phyloP scores from a whole-genome alignment of 2,888 invertebrate species.

The Listrodromus nycthemerus region DNA sequence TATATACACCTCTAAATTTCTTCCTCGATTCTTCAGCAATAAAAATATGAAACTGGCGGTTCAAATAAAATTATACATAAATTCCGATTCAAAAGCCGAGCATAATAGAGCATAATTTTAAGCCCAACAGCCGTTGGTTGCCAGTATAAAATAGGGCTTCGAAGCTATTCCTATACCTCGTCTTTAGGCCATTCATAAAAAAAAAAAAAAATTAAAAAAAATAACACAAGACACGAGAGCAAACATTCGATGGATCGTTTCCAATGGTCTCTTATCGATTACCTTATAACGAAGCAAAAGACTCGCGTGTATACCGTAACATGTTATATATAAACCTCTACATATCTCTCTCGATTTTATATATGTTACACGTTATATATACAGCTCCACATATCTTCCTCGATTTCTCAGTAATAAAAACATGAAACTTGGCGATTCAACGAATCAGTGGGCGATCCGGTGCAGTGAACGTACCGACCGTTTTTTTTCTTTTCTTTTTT shows the following conservation, averaged over 20 bases:
- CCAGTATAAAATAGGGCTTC: conserved; percentile 41
- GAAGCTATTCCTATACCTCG: conserved; percentile 48
- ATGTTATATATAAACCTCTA: not conserved
- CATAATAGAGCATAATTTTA: no score
- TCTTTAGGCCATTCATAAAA: conserved; percentile 26
- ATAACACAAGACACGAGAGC: conserved; percentile 33
- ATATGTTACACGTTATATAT: not conserved
- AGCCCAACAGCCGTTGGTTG: not conserved
- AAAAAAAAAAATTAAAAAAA: not conserved
- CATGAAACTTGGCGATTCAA: conserved; percentile 66
- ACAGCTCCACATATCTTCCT: conserved; percentile 24
- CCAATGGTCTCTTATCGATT: conserved; percentile 47
- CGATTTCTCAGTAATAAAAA: conserved; percentile 71
- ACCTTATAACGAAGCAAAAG: conserved; percentile 27
- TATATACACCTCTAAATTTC: no score
- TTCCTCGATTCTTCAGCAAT: no score
- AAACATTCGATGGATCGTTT: conserved; percentile 43
- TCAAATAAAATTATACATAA: no score
- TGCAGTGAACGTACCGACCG: conserved; percentile 6
- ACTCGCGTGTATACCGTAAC: not conserved
- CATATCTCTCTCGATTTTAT: conserved; percentile 54
- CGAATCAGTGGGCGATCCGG: conserved; percentile 65
- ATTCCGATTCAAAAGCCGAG: no score
- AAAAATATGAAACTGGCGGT: no score
- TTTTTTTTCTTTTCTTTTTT: conserved; percentile 25